A percentile compares a stretch with the other conserved stretches of the same genome.
Conservation (phyloP, 2,797 vertebrate genomes). For the Xerus rutilus region DNA sequence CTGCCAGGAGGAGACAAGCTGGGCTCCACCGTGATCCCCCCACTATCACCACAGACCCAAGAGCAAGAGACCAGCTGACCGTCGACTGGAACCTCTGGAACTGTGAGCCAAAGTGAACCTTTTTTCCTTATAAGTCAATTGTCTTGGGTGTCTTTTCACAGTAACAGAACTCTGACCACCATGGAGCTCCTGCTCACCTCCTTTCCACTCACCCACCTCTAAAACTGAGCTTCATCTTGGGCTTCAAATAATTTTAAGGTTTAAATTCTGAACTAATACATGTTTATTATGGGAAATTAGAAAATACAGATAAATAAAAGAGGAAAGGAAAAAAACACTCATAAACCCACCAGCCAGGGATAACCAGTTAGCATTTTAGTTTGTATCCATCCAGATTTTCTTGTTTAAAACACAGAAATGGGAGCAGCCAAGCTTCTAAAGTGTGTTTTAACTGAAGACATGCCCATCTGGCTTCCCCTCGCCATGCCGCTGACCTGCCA, state of each 20-base stretch:
- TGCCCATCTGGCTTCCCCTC: no score
- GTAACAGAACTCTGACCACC: no score
- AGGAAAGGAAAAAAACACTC: neutral
- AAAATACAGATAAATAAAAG: neutral
- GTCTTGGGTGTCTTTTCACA: no score
- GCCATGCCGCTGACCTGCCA: accelerated
- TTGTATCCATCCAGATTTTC: accelerated
- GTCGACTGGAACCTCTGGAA: neutral
- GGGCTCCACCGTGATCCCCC: neutral
- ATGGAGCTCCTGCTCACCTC: neutral
- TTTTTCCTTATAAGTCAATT: no score
- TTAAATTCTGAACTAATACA: neutral
- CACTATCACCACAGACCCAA: neutral
- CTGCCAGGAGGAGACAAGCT: neutral
- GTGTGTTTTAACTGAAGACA: neutral
- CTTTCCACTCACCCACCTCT: neutral
- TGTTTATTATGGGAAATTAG: neutral
- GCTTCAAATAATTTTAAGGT: neutral
- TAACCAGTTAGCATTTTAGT: neutral
- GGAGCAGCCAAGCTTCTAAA: neutral
- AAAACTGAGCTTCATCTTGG: neutral
- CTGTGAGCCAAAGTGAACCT: no score
- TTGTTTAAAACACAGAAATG: neutral
- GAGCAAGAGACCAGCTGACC: neutral
- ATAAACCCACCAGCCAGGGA: neutral